Percentiles rank a stretch among this genome's conserved stretches.
These are phyloP conservation scores for Chloroclysta siterata DNA, from an alignment of 2,888 invertebrate genomes.

Conservation along the genomic window DNA sequence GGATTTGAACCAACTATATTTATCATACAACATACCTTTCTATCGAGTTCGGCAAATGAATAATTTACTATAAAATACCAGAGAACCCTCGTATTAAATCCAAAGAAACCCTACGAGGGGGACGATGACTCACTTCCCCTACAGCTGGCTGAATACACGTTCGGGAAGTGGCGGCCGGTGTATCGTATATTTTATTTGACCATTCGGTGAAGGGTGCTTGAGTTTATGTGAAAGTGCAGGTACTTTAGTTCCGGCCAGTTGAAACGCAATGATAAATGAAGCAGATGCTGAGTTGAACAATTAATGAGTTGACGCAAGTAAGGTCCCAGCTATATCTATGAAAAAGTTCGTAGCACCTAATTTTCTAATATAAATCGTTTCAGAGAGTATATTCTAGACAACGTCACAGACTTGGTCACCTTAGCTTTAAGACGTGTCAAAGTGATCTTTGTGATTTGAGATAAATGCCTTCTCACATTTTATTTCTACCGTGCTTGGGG, in stretches of 20 bases:
- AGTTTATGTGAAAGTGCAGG: conserved; percentile 5
- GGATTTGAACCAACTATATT: conserved; percentile 18
- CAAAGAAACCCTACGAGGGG: conserved; percentile 43
- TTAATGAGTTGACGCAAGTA: no score
- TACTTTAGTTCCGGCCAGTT: conserved; percentile 2
- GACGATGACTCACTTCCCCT: conserved; percentile 30
- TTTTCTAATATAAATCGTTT: background rate
- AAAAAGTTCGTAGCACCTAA: background rate
- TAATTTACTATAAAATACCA: conserved; percentile 39
- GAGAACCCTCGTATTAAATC: conserved; percentile 48
- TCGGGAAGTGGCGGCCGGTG: conserved; percentile 15
- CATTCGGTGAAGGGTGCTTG: conserved; percentile 15
- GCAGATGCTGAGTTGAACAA: background rate
- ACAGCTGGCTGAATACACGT: conserved; percentile 21
- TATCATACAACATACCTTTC: conserved; percentile 10
- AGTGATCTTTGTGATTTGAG: no score
- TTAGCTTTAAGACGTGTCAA: no score
- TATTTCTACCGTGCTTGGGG: no score
- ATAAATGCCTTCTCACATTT: no score
- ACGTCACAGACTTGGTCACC: no score
- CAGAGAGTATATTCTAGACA: no score
- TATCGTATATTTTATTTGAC: conserved; percentile 24
- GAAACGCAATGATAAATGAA: background rate
- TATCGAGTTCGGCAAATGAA: conserved; percentile 31
- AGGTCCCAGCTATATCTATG: no score